Evolutionary conservation across 2,888 invertebrate species (phyloP).

Genomic region (Diabrotica balteata): DNA sequence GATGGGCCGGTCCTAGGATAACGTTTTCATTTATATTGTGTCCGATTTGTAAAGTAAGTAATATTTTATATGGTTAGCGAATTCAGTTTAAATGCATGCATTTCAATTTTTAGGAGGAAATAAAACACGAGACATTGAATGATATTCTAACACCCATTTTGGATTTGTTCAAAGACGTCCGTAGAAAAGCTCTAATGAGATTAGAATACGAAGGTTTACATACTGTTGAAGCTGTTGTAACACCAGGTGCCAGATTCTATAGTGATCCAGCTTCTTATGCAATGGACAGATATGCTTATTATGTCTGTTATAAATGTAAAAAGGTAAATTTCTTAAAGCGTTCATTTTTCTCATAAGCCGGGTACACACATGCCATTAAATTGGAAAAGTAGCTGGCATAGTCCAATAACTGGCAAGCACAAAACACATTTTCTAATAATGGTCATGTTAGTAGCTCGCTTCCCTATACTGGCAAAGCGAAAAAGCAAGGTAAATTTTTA

Average conservation of each 20-base stretch:
- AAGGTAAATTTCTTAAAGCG: constrained; percentile 63
- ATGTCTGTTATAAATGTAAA: constrained; percentile 94
- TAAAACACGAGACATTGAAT: constrained; percentile 81
- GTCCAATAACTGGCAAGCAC: too few relatives aligned
- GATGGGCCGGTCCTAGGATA: constrained; percentile 95
- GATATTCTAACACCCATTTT: constrained; percentile 83
- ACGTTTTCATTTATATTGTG: constrained; percentile 95
- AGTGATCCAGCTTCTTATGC: constrained; percentile 88
- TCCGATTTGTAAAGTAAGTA: constrained; percentile 90
- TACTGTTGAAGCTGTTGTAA: constrained; percentile 72
- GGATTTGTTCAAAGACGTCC: constrained; percentile 86
- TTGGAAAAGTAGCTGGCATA: too few relatives aligned
- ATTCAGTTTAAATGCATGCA: background rate
- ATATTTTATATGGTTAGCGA: too few relatives aligned
- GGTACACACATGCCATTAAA: too few relatives aligned
- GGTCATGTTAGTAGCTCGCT: too few relatives aligned
- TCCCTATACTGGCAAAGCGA: too few relatives aligned
- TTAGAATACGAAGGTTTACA: constrained; percentile 94
- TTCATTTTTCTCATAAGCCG: too few relatives aligned
- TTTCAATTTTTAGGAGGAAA: constrained; percentile 68
- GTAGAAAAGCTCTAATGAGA: constrained; percentile 92
- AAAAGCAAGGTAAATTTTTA: too few relatives aligned
- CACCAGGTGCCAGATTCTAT: constrained; percentile 72
- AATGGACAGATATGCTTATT: constrained; percentile 98
- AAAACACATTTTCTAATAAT: too few relatives aligned